phyloP scores from a whole-genome alignment of 2,888 invertebrate genomes.

The Drosophila paranaensis region DNA sequence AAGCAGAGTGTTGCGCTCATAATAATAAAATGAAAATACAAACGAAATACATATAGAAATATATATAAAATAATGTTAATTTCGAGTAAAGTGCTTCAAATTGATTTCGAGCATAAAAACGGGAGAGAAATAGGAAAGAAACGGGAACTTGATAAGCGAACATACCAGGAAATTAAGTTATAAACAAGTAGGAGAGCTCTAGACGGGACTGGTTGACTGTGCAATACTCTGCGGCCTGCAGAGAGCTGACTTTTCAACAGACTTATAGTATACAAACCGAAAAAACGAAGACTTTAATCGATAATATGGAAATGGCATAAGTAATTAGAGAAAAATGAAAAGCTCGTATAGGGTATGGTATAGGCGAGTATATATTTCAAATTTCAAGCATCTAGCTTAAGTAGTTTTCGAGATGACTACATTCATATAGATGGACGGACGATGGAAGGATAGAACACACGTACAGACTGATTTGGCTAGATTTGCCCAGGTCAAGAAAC shows the following conservation, averaged over 20 bases:
- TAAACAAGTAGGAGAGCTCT: constrained; percentile 12
- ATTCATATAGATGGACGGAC: background rate
- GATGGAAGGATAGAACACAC: no score
- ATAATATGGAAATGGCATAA: no score
- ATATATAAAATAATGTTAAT: constrained; percentile 64
- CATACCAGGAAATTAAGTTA: constrained; percentile 36
- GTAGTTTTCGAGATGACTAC: background rate
- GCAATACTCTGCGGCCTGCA: background rate
- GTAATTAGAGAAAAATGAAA: no score
- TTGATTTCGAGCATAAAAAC: constrained; percentile 70
- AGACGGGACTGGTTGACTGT: background rate
- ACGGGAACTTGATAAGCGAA: constrained; percentile 11
- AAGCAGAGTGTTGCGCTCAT: constrained; percentile 43
- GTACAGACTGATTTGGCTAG: background rate
- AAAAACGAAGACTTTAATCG: no score
- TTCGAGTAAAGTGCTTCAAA: constrained; percentile 73
- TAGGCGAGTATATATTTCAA: no score
- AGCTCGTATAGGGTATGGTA: no score
- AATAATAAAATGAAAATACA: constrained; percentile 54
- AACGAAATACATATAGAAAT: constrained; percentile 3
- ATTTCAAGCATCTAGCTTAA: background rate
- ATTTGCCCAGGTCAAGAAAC: background rate
- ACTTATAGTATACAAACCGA: no score
- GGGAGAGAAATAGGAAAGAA: background rate
- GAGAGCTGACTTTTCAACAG: no score